These are phyloP conservation scores for Diabrotica undecimpunctata DNA, from an alignment of 1,140 invertebrate genomes.

Conservation along the genomic window DNA sequence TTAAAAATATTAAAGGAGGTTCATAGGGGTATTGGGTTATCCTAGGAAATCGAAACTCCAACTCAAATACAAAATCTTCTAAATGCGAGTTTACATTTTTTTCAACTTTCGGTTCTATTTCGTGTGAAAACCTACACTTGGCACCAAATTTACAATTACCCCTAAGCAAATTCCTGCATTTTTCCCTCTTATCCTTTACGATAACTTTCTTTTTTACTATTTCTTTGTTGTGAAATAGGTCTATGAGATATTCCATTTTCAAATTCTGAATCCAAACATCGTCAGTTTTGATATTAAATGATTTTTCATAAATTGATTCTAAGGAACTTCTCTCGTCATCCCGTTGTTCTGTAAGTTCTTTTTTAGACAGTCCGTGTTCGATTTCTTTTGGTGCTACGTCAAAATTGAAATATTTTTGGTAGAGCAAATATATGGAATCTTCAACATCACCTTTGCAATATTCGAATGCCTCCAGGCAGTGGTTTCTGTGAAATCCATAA, in stretches of 20 bases:
- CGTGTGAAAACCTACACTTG: slow-evolving; percentile 71
- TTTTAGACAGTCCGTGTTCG: slow-evolving; percentile 46
- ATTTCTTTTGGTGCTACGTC: slow-evolving; percentile 38
- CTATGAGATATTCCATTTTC: slow-evolving; percentile 63
- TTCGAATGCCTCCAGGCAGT: slow-evolving; percentile 68
- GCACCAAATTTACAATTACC: slow-evolving; percentile 67
- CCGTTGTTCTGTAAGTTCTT: slow-evolving; percentile 60
- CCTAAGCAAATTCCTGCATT: slow-evolving; percentile 64
- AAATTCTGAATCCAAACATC: slow-evolving; percentile 66
- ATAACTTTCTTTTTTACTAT: slow-evolving; percentile 28
- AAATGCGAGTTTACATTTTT: slow-evolving; percentile 41
- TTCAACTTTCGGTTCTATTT: slow-evolving; percentile 48
- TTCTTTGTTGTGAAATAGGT: slow-evolving; percentile 55
- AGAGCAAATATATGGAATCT: slow-evolving; percentile 63
- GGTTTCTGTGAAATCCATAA: slow-evolving; percentile 68
- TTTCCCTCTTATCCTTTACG: slow-evolving; percentile 54
- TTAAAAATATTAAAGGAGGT: slow-evolving; percentile 64
- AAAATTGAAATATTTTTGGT: slow-evolving; percentile 63
- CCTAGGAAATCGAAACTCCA: slow-evolving; percentile 71
- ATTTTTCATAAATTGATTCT: slow-evolving; percentile 68
- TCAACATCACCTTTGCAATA: slow-evolving; percentile 61
- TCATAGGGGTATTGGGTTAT: slow-evolving; percentile 68
- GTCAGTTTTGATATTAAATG: slow-evolving; percentile 62
- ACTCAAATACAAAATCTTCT: slow-evolving; percentile 51
- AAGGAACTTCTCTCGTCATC: slow-evolving; percentile 67